A percentile compares a stretch with the other conserved stretches of the same genome.
Evolutionary conservation across 2,888 invertebrate species (phyloP).

Genomic region (Vandiemenella viatica): DNA sequence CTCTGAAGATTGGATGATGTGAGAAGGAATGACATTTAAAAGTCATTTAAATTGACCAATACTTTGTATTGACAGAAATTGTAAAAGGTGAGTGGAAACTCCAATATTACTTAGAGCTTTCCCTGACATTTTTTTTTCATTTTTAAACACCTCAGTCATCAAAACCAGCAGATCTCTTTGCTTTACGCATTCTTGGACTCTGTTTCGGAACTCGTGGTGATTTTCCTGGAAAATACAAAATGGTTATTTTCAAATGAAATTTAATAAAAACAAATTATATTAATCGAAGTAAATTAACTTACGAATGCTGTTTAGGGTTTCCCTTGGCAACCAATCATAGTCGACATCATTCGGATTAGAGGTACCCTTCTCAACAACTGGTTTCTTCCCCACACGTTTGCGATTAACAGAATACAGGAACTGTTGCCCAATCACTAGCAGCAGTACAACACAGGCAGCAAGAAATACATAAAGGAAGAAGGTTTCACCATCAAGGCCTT

Average conservation of each 20-base stretch:
- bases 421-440: conserved; percentile 79
- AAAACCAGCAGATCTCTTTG: conserved; percentile 55
- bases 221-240: conserved; percentile 44
- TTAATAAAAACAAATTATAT: background rate
- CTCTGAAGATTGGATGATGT: no score
- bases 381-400: conserved; percentile 42
- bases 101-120: background rate
- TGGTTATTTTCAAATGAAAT: conserved; percentile 3
- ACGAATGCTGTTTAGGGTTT: conserved; percentile 72
- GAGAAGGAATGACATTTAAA: background rate
- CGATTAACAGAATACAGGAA: conserved; percentile 71
- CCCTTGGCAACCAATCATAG: conserved; percentile 95
- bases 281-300: conserved; percentile 30
- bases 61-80: background rate
- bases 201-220: conserved; percentile 29
- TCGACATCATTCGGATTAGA: conserved; percentile 81
- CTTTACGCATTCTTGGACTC: conserved; percentile 56
- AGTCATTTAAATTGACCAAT: background rate
- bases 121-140: background rate
- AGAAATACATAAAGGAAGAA: conserved; percentile 95
- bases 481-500: conserved; percentile 94
- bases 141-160: conserved; percentile 35
- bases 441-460: conserved; percentile 72
- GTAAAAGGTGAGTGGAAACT: background rate
- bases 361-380: conserved; percentile 77